These are phyloP conservation scores for Patella ulyssiponensis DNA, from an alignment of 2,888 invertebrate species.

Conservation along the genomic window DNA sequence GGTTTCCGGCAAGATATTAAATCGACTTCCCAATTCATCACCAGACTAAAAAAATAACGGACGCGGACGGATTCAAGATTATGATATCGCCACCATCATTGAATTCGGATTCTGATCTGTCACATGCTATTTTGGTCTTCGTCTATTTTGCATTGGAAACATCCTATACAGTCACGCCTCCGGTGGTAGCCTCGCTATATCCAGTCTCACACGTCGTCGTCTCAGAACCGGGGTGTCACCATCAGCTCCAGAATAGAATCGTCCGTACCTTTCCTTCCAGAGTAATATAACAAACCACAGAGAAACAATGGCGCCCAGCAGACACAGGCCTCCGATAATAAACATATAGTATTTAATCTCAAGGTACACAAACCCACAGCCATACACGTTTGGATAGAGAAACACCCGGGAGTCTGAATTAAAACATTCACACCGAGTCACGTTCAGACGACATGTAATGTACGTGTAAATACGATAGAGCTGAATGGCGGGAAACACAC, in stretches of 20 bases:
- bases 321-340: constrained; percentile 37
- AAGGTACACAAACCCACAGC: constrained; percentile 38
- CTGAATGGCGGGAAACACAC: constrained; percentile 43
- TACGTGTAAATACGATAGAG: constrained; percentile 42
- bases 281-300: constrained; percentile 43
- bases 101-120: too few species aligned
- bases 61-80: too few species aligned
- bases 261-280: constrained; percentile 47
- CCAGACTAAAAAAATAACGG: too few species aligned
- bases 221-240: background rate
- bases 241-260: constrained; percentile 35
- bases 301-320: constrained; percentile 38
- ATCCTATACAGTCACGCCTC: background rate
- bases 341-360: constrained; percentile 41
- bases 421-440: constrained; percentile 39
- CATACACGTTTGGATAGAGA: constrained; percentile 27
- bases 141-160: too few species aligned
- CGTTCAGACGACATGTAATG: constrained; percentile 31
- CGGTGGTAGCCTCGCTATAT: background rate
- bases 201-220: background rate
- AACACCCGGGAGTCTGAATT: constrained; percentile 26
- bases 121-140: too few species aligned
- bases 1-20: too few species aligned
- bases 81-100: too few species aligned
- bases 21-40: too few species aligned